Percentiles rank a stretch among this genome's conserved stretches.
phyloP scores from a whole-genome alignment of 1,140 invertebrate species.

The Eumaeus atala region DNA sequence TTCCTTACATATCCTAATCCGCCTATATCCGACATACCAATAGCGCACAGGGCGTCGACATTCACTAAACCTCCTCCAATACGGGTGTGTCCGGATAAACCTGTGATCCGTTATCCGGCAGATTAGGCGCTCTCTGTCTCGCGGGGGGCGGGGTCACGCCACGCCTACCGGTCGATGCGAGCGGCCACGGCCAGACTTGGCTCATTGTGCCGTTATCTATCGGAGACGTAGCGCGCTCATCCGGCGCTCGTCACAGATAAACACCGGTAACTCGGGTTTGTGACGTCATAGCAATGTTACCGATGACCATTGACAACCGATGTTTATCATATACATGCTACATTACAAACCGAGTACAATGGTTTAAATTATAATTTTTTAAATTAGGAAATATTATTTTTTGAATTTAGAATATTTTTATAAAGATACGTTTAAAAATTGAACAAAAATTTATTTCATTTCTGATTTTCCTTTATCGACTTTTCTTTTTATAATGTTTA shows the following conservation, averaged over 20 bases:
- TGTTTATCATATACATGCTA: too few species aligned
- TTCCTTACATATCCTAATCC: slow-evolving; percentile 52
- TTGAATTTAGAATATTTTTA: too few species aligned
- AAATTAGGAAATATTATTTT: too few species aligned
- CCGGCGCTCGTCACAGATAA: slow-evolving; percentile 59
- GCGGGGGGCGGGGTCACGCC: slow-evolving; percentile 57
- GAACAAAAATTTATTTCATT: too few species aligned
- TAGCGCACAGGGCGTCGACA: slow-evolving; percentile 51
- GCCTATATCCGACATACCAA: slow-evolving; percentile 60
- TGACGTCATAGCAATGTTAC: slow-evolving; percentile 34
- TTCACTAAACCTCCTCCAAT: slow-evolving; percentile 59
- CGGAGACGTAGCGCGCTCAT: slow-evolving; percentile 60
- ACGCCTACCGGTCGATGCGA: slow-evolving; percentile 68
- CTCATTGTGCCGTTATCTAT: slow-evolving; percentile 62
- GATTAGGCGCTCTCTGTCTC: slow-evolving; percentile 60
- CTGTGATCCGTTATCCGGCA: slow-evolving; percentile 63
- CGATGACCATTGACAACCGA: too few species aligned
- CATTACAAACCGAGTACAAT: too few species aligned
- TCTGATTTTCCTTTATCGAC: too few species aligned
- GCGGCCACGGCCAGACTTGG: slow-evolving; percentile 35
- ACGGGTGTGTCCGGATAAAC: slow-evolving; percentile 49
- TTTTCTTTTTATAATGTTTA: too few species aligned
- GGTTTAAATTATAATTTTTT: too few species aligned
- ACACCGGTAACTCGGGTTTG: slow-evolving; percentile 38
- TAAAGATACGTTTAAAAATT: too few species aligned